Percentiles rank a stretch among this genome's conserved stretches.
Conservation (phyloP, 2,888 invertebrate species). For the Marronus borbonicus region DNA sequence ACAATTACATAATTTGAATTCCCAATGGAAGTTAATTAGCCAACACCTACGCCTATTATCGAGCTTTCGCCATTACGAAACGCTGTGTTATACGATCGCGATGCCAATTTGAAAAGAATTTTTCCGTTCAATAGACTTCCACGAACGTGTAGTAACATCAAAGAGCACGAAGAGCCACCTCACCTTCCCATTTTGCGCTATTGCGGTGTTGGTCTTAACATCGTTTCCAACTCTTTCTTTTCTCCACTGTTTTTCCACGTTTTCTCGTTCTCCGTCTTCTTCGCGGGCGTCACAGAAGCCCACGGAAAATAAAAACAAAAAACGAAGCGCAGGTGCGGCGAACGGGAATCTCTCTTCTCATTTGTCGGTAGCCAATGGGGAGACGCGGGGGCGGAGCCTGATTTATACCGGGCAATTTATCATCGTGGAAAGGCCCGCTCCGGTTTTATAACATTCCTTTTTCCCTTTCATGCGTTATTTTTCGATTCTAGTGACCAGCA, state of each 20-base stretch:
- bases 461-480: neutral
- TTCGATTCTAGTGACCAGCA: neutral
- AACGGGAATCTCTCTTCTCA: constrained; percentile 46
- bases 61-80: neutral
- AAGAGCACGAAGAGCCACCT: neutral
- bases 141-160: too few relatives aligned
- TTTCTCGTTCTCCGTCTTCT: constrained; percentile 1
- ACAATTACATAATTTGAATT: constrained; percentile 8
- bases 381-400: constrained; percentile 53
- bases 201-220: neutral
- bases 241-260: neutral
- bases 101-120: neutral
- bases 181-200: neutral
- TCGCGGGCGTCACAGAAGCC: constrained; percentile 8
- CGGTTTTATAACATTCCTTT: constrained; percentile 14
- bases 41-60: constrained; percentile 2
- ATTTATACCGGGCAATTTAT: constrained; percentile 53
- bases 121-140: neutral
- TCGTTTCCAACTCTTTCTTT: constrained; percentile 11
- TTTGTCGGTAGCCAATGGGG: constrained; percentile 55
- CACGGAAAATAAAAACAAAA: constrained; percentile 40
- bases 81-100: neutral
- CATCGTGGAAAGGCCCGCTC: constrained; percentile 42
- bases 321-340: constrained; percentile 38
- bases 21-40: neutral